These are phyloP conservation scores for Synanthedon andrenaeformis DNA, from an alignment of 2,888 invertebrate genomes.

Conservation along the genomic window DNA sequence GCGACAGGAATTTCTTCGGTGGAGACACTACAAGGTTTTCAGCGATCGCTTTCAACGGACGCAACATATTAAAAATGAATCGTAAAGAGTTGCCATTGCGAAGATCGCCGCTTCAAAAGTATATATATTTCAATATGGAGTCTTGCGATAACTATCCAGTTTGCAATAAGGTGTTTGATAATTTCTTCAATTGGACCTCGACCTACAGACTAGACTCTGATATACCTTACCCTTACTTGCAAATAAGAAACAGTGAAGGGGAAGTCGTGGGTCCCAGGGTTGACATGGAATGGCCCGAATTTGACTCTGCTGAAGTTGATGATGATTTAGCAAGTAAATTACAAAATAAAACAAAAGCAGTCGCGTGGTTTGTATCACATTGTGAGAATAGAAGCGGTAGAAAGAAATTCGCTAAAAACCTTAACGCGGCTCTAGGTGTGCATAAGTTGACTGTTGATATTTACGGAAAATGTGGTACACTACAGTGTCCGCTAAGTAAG, in stretches of 20 bases:
- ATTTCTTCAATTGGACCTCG: conserved; percentile 55
- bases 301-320: conserved; percentile 10
- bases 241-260: conserved; percentile 28
- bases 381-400: conserved; percentile 38
- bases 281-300: conserved; percentile 28
- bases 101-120: conserved; percentile 41
- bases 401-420: conserved; percentile 19
- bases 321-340: conserved; percentile 19
- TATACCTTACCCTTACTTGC: conserved; percentile 40
- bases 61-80: conserved; percentile 18
- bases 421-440: conserved; percentile 24
- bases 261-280: conserved; percentile 39
- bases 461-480: conserved; percentile 64
- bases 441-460: conserved; percentile 54
- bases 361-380: conserved; percentile 59
- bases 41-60: conserved; percentile 48
- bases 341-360: conserved; percentile 41
- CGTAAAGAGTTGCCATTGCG: conserved; percentile 22
- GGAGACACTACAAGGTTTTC: conserved; percentile 37
- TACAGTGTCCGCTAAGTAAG: conserved; percentile 26
- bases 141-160: conserved; percentile 48
- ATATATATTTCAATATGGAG: conserved; percentile 50
- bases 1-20: conserved; percentile 26
- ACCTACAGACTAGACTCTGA: conserved; percentile 56
- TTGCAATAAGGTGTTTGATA: conserved; percentile 32